Conservation (phyloP, 2,888 invertebrate species). For the Meteorus cinctellus region DNA sequence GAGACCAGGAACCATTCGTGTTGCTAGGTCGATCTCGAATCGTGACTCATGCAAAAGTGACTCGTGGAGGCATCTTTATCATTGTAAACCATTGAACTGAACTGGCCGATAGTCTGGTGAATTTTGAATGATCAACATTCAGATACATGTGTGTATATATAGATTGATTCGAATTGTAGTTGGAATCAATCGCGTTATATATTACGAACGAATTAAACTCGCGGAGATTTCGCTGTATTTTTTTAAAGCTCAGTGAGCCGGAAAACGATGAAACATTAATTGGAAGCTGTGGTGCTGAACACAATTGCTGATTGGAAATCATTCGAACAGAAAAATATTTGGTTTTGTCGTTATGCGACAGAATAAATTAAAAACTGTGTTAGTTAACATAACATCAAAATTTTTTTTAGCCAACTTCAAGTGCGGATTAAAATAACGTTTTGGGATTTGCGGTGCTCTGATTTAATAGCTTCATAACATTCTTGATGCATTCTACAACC, state of each 20-base stretch:
- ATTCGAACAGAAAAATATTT: slow-evolving; percentile 19
- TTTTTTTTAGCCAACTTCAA: too few species aligned
- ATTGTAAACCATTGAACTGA: slow-evolving; percentile 24
- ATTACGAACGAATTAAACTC: slow-evolving; percentile 25
- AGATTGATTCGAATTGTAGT: neutral
- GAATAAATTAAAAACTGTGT: neutral
- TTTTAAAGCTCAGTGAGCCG: slow-evolving; percentile 40
- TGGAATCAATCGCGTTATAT: slow-evolving; percentile 36
- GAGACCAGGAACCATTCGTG: slow-evolving; percentile 4
- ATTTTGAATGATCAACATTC: slow-evolving; percentile 4
- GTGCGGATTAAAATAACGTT: too few species aligned
- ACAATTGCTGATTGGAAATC: slow-evolving; percentile 31
- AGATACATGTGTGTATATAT: slow-evolving; percentile 8
- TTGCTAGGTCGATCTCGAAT: slow-evolving; percentile 16
- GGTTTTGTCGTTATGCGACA: neutral
- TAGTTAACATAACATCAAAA: too few species aligned
- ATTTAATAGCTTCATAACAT: too few species aligned
- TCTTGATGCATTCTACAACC: too few species aligned
- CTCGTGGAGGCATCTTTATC: slow-evolving; percentile 20
- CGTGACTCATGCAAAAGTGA: slow-evolving; percentile 5
- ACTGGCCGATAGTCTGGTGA: slow-evolving; percentile 21
- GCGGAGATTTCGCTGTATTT: neutral
- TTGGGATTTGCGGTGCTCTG: too few species aligned
- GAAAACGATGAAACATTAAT: slow-evolving; percentile 41
- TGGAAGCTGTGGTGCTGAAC: slow-evolving; percentile 24